Base-by-base conservation (phyloP, 2,113 vertebrate genomes). In the Hydrolagus affinis region DNA sequence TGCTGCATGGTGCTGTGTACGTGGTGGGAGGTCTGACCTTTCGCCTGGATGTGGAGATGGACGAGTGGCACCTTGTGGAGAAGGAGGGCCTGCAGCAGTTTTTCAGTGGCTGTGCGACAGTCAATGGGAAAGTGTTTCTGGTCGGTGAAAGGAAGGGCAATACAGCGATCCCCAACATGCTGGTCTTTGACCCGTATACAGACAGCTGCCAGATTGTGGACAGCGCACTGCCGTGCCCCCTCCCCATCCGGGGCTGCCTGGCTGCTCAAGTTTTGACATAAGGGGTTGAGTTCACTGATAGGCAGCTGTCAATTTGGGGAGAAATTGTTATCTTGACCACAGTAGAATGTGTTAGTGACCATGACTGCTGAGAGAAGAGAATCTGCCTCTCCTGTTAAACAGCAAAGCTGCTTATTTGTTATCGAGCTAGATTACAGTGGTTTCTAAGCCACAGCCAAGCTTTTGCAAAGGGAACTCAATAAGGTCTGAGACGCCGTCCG, bases 1-100 rank as follows among this genome's bases (percentile, higher is more conserved):
- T 93, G 0, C 93, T 97, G 87, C 95, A 97, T 0, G 90, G 95
- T 1, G 95, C 95, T 85, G 87, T 96, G 87, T 97, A 96, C 85
- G 92, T 96, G n/a, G 87, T 97, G 15, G 96, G 96, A 90, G 96
- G 94, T 1, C 93, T 91, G 86, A 88, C 93, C 0, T 88, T 96
- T 77, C 93, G 95, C 0, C 92, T 96, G 2, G 95, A 97, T 11
- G 64, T 95, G 75, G 93, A 94, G 72, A 96, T 95, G 0, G 92
- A 94, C 0, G 94, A 95, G 87, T 97, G 96, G 95, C 95, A 93
- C 0, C 68, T 85, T 12, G 87, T 96, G 85, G 95, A 96, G 85
- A 93, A 94, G 21, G 91, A 89, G 87, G 87, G 96, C 86, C 68
- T 93, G 60, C 89, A 86, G 44, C 95, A 93, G 88, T 97, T 97